A percentile compares a stretch with the other conserved stretches of the same genome.
phyloP scores from a whole-genome alignment of 1,140 invertebrate genomes.

The Drosophila ficusphila region DNA sequence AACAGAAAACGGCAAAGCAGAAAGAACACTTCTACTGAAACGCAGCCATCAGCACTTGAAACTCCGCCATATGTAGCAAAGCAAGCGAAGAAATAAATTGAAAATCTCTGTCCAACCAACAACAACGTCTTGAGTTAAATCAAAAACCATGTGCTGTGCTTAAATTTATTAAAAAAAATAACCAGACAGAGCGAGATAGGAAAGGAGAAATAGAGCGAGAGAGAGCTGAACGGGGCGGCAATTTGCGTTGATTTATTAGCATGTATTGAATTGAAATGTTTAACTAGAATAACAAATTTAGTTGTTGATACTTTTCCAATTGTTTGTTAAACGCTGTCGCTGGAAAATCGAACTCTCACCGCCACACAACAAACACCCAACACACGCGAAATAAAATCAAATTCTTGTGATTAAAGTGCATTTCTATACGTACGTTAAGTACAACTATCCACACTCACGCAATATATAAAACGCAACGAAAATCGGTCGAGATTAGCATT shows the following conservation, averaged over 20 bases:
- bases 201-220: conserved; percentile 18
- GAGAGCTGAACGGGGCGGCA: conserved; percentile 64
- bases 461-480: conserved; percentile 49
- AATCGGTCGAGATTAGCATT: conserved; percentile 21
- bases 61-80: conserved; percentile 47
- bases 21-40: conserved; percentile 7
- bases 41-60: conserved; percentile 57
- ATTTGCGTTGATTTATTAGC: conserved; percentile 72
- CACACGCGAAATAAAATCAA: conserved; percentile 65
- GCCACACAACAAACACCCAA: conserved; percentile 32
- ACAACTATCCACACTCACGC: conserved; percentile 42
- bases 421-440: conserved; percentile 71
- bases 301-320: conserved; percentile 82
- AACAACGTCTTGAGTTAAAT: conserved; percentile 40
- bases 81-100: conserved; percentile 6
- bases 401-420: conserved; percentile 84
- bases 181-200: conserved; percentile 28
- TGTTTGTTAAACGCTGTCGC: conserved; percentile 74
- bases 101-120: conserved; percentile 27
- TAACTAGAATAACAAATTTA: conserved; percentile 83
- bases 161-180: conserved; percentile 30
- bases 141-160: conserved; percentile 66
- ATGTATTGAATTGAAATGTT: conserved; percentile 78
- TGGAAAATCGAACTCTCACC: conserved; percentile 39
- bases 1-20: conserved; percentile 7